A percentile compares a stretch with the other conserved stretches of the same genome.
Evolutionary conservation across 2,888 invertebrate genomes (phyloP).

Genomic region (Epicampocera succincta): DNA sequence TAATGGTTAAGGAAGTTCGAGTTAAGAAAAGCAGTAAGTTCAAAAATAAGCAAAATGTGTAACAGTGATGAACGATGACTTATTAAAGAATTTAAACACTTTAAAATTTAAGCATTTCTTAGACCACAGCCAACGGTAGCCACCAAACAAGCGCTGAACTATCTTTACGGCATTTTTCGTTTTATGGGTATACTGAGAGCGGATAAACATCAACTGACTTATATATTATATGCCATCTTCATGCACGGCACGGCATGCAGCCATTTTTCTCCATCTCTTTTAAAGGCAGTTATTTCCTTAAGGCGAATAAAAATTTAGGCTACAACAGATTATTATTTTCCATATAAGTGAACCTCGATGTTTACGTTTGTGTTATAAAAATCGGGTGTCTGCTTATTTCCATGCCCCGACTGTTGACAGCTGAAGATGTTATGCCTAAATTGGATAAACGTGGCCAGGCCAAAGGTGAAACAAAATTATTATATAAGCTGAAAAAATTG

Average conservation of each 20-base stretch:
- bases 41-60: too few species aligned
- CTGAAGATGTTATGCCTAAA: conserved; percentile 66
- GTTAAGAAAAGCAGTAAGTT: too few species aligned
- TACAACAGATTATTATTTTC: conserved; percentile 67
- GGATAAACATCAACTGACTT: conserved; percentile 41
- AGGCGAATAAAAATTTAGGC: conserved; percentile 55
- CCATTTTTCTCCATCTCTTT: conserved; percentile 67
- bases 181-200: conserved; percentile 67
- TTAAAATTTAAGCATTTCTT: too few species aligned
- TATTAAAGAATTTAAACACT: too few species aligned
- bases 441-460: conserved; percentile 70
- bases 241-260: conserved; percentile 57
- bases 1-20: not conserved
- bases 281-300: conserved; percentile 61
- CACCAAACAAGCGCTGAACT: conserved; percentile 52
- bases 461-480: conserved; percentile 57
- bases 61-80: too few species aligned
- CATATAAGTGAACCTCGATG: conserved; percentile 70
- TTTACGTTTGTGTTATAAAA: conserved; percentile 66
- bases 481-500: conserved; percentile 53
- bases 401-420: conserved; percentile 53
- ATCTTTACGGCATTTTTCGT: conserved; percentile 61
- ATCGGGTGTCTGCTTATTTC: conserved; percentile 59
- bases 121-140: too few species aligned
- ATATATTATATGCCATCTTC: conserved; percentile 57